A percentile compares a stretch with the other conserved stretches of the same genome.
Evolutionary conservation across 1,140 invertebrate genomes (phyloP).

Genomic region (Conopomorpha cramerella): DNA sequence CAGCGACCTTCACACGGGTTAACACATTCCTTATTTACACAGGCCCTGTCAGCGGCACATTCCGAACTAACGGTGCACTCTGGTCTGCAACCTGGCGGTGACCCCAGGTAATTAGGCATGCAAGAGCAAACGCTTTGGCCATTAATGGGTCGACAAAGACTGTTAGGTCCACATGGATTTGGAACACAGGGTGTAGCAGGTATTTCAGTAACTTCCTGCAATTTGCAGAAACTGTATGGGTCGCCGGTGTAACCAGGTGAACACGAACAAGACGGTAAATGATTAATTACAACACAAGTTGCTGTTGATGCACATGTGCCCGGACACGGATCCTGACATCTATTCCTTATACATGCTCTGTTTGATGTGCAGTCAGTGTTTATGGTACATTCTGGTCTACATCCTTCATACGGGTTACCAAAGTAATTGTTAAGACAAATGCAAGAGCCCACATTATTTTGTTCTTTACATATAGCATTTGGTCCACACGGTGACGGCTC

Average conservation of each 20-base stretch:
- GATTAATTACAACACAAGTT: constrained; percentile 74
- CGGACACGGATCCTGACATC: constrained; percentile 74
- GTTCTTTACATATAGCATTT: constrained; percentile 68
- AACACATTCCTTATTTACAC: constrained; percentile 68
- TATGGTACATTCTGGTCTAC: constrained; percentile 68
- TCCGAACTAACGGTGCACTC: constrained; percentile 74
- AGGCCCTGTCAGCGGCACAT: constrained; percentile 68
- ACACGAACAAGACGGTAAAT: constrained; percentile 74
- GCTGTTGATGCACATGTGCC: constrained; percentile 73
- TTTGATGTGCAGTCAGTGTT: constrained; percentile 71
- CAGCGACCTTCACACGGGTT: constrained; percentile 74
- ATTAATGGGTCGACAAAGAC: constrained; percentile 68
- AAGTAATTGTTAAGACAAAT: constrained; percentile 66
- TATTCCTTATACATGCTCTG: constrained; percentile 69
- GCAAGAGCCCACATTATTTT: constrained; percentile 69
- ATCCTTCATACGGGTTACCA: constrained; percentile 76
- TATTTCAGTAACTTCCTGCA: constrained; percentile 28
- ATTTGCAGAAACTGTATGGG: constrained; percentile 63
- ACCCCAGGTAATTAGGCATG: constrained; percentile 71
- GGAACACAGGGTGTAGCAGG: constrained; percentile 64
- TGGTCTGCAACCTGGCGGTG: constrained; percentile 73
- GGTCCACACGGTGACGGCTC: constrained; percentile 71
- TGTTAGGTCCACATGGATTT: constrained; percentile 75
- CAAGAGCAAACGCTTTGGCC: constrained; percentile 74
- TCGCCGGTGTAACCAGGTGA: constrained; percentile 68